Conservation (phyloP, 2,888 invertebrate species). For the Drosophila buzzatii region DNA sequence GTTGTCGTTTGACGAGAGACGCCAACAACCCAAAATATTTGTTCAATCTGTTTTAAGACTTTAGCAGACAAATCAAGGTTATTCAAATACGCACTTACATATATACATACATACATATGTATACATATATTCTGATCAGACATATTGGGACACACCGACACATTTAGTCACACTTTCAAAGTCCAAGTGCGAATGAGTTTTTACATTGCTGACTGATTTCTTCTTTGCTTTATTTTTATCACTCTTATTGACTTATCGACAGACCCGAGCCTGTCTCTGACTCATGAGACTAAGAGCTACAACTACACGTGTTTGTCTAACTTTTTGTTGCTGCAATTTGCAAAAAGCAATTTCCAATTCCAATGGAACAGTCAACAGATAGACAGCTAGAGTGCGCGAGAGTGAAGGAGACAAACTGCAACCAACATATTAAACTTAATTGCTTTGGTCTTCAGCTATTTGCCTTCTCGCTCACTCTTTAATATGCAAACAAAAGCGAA, state of each 20-base stretch:
- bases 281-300: slow-evolving; percentile 24
- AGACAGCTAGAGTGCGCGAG: background rate
- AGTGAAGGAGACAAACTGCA: slow-evolving; percentile 23
- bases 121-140: slow-evolving; percentile 1
- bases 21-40: slow-evolving; percentile 19
- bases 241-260: slow-evolving; percentile 22
- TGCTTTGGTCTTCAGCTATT: slow-evolving; percentile 21
- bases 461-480: slow-evolving; percentile 3
- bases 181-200: slow-evolving; percentile 40
- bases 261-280: slow-evolving; percentile 23
- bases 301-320: slow-evolving; percentile 41
- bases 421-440: slow-evolving; percentile 8
- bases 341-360: slow-evolving; percentile 4
- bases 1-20: slow-evolving; percentile 26
- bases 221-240: slow-evolving; percentile 18
- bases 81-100: slow-evolving; percentile 31
- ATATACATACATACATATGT: background rate
- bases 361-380: background rate
- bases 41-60: slow-evolving; percentile 12
- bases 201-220: slow-evolving; percentile 10
- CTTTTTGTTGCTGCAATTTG: slow-evolving; percentile 27
- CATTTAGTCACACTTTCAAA: slow-evolving; percentile 42
- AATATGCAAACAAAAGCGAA: slow-evolving; percentile 49
- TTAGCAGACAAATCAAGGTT: slow-evolving; percentile 60
- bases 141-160: slow-evolving; percentile 1